Percentiles rank a stretch among this genome's conserved stretches.
phyloP scores from a whole-genome alignment of 2,113 vertebrate species.

The Phoxinus phoxinus region DNA sequence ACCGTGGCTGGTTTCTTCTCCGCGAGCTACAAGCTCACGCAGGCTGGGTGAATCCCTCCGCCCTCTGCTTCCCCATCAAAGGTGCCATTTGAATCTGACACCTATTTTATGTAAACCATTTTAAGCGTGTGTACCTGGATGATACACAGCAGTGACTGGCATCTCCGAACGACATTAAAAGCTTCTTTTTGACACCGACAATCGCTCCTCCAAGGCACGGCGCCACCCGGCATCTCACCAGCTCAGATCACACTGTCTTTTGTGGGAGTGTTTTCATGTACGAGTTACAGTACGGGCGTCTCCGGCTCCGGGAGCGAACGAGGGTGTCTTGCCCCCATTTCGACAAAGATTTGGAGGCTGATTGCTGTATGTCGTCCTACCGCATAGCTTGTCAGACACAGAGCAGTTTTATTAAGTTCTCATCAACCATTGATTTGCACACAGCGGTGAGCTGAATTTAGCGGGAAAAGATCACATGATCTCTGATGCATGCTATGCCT shows the following conservation, averaged over 20 bases:
- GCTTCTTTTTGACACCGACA: slow-evolving; percentile 71
- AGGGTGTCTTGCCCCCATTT: slow-evolving; percentile 37
- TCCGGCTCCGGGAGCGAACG: slow-evolving; percentile 72
- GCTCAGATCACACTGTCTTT: slow-evolving; percentile 59
- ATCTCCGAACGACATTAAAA: slow-evolving; percentile 71
- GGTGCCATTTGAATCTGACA: slow-evolving; percentile 77
- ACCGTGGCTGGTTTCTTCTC: slow-evolving; percentile 66
- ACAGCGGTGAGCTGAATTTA: neutral
- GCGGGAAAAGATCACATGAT: neutral
- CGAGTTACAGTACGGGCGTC: slow-evolving; percentile 78
- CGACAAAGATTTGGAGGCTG: slow-evolving; percentile 30
- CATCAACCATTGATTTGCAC: neutral
- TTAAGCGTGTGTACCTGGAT: slow-evolving; percentile 65
- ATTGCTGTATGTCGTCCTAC: slow-evolving; percentile 31
- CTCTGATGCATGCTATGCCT: neutral
- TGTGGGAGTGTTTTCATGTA: slow-evolving; percentile 60
- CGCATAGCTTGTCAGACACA: slow-evolving; percentile 30
- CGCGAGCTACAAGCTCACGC: slow-evolving; percentile 59
- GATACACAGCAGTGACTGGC: slow-evolving; percentile 64
- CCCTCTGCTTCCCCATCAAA: slow-evolving; percentile 62
- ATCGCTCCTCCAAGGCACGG: slow-evolving; percentile 75
- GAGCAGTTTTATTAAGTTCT: neutral
- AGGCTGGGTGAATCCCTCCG: slow-evolving; percentile 52
- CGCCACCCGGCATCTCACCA: slow-evolving; percentile 66
- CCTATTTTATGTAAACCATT: slow-evolving; percentile 75